Evolutionary conservation across 2,888 invertebrate species (phyloP).

Genomic region (Meghimatium bilineatum): DNA sequence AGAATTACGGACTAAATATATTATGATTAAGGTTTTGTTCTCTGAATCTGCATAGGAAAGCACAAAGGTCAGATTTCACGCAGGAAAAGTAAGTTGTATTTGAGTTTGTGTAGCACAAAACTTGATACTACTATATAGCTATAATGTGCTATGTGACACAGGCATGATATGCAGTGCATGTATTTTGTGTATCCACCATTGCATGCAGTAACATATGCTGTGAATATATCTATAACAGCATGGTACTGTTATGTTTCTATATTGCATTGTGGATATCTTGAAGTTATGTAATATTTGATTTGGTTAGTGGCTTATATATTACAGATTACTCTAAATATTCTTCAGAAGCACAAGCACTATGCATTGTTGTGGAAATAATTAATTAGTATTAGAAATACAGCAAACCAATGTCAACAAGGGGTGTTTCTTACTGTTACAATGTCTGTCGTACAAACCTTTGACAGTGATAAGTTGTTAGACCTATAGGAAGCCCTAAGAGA

Average conservation of each 20-base stretch:
- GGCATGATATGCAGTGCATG: too few relatives aligned
- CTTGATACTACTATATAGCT: neutral
- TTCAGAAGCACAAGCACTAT: too few relatives aligned
- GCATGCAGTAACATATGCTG: neutral
- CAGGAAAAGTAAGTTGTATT: constrained; percentile 41
- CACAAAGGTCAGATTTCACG: constrained; percentile 34
- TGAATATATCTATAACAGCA: neutral
- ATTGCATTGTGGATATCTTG: neutral
- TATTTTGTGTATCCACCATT: neutral
- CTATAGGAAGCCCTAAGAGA: too few relatives aligned
- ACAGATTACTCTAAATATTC: too few relatives aligned
- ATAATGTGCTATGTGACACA: neutral
- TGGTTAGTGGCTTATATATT: too few relatives aligned
- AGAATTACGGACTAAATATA: neutral
- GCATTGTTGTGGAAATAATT: too few relatives aligned
- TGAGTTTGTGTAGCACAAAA: neutral
- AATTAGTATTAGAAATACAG: too few relatives aligned
- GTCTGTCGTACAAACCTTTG: too few relatives aligned
- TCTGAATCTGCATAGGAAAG: constrained; percentile 38
- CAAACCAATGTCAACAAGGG: too few relatives aligned
- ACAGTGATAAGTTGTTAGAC: too few relatives aligned
- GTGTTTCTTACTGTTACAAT: too few relatives aligned
- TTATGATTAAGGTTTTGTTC: neutral
- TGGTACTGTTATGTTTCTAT: neutral
- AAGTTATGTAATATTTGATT: neutral